phyloP scores from a whole-genome alignment of 1,140 invertebrate species.

The Solenopsis fugax region DNA sequence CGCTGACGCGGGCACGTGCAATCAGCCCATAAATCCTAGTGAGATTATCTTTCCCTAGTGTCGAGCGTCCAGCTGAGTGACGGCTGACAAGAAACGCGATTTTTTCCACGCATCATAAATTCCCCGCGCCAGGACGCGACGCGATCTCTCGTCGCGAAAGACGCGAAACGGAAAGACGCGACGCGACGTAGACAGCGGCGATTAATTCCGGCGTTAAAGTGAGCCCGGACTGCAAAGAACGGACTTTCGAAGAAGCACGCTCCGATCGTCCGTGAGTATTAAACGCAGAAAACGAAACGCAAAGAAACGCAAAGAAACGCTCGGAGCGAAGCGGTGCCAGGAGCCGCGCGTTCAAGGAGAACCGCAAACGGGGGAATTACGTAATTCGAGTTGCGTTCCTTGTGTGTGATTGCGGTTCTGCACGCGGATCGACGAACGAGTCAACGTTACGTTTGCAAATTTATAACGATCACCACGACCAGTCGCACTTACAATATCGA shows the following conservation, averaged over 20 bases:
- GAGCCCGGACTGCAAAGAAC: conserved; percentile 8
- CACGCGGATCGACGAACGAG: neutral
- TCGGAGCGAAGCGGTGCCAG: conserved; percentile 65
- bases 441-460: neutral
- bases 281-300: conserved; percentile 64
- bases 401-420: conserved; percentile 24
- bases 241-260: conserved; percentile 52
- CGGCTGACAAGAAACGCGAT: conserved; percentile 7
- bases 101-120: conserved; percentile 48
- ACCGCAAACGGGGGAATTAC: conserved; percentile 73
- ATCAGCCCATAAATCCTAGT: conserved; percentile 1
- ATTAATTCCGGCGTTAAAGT: conserved; percentile 49
- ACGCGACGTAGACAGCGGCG: conserved; percentile 23
- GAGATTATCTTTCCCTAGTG: conserved; percentile 31
- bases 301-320: conserved; percentile 67
- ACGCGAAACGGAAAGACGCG: conserved; percentile 20
- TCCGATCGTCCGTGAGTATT: conserved; percentile 12
- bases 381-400: conserved; percentile 76
- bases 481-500: neutral
- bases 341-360: conserved; percentile 78
- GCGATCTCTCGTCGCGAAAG: conserved; percentile 9
- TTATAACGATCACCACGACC: conserved; percentile 37
- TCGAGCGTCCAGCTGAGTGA: conserved; percentile 5
- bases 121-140: neutral
- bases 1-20: conserved; percentile 13